Evolutionary conservation across 2,888 invertebrate genomes (phyloP), one percentile per base, ranked within the genome.

Genomic region (Mimas tiliae): DNA sequence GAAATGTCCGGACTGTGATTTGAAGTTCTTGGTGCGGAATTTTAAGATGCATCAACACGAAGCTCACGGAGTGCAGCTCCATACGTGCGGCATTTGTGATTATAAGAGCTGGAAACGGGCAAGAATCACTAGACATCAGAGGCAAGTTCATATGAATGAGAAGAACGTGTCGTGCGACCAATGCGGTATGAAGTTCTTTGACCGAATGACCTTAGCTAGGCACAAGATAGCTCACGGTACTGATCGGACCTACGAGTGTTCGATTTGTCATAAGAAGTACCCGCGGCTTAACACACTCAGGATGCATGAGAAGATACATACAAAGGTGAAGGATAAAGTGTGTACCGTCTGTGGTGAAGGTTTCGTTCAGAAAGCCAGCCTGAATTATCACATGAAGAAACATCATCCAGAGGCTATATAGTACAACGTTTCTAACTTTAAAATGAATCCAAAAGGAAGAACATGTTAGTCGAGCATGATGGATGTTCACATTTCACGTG

Each of bases 101-200:
- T 76, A 72, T 47, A 65, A 65, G 14, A 65, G 52, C 33, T 55
- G 47, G 67, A 65, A 11, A 3, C 38, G 2, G 58, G 11, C 21
- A n/a, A 65, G 34, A 38, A 55, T 65, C 12, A 33, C 34, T 6
- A 33, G 6, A 7, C 65, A 74, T 55, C 70, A 72, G 21, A 68
- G 69, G 27, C 63, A 50, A 12, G 71, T 74, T 9, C 73, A 73
- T 45, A 34, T 74, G 63, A 70, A 69, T 21, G 74, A 72, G 58
- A 73, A 71, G 53, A 87, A 83, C 82, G 55, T 47, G 9, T 55
- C 82, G 64, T 94, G 93, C 68, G 68, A 72, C 0, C 65, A 72
- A 6, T 71, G 75, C 21, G 69, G 67, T 4, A 66, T 63, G 47
- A 72, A 64, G 50, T 69, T 75, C 14, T 71, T 66, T 45, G 34